phyloP scores from a whole-genome alignment of 1,140 invertebrate species.

The Sycophila sp. region DNA sequence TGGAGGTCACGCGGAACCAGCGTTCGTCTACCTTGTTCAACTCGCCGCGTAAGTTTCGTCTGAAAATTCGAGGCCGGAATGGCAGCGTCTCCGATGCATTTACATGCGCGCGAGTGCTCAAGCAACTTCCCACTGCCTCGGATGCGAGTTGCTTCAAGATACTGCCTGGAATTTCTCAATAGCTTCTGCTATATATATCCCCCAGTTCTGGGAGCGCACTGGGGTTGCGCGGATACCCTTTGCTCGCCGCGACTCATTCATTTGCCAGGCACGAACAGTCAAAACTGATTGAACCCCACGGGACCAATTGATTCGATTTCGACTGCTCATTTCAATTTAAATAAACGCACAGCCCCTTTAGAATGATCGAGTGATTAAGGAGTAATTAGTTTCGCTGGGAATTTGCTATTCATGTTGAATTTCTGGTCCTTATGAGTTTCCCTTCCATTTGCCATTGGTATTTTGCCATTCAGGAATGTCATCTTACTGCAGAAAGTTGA shows the following conservation, averaged over 20 bases:
- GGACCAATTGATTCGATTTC: slow-evolving; percentile 6
- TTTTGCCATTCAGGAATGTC: too few relatives aligned
- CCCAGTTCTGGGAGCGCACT: too few relatives aligned
- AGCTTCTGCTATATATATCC: not conserved
- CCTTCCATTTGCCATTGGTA: too few relatives aligned
- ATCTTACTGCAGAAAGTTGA: too few relatives aligned
- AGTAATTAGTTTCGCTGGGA: too few relatives aligned
- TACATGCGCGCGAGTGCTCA: slow-evolving; percentile 35
- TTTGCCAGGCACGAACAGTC: slow-evolving; percentile 12
- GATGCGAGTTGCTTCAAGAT: slow-evolving; percentile 33
- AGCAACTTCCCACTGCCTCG: slow-evolving; percentile 40
- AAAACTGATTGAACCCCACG: slow-evolving; percentile 7
- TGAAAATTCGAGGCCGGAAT: slow-evolving; percentile 41
- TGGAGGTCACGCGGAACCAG: too few relatives aligned
- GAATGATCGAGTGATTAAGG: not conserved
- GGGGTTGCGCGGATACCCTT: too few relatives aligned
- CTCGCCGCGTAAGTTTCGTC: slow-evolving; percentile 1
- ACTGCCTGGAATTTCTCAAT: slow-evolving; percentile 41
- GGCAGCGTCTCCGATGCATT: slow-evolving; percentile 50
- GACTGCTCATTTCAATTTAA: slow-evolving; percentile 13
- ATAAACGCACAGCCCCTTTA: not conserved
- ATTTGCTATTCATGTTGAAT: too few relatives aligned
- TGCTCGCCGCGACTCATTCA: not conserved
- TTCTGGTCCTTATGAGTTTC: not conserved
- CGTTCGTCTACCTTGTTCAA: not conserved